Base-by-base conservation (phyloP, 2,113 vertebrate genomes). In the Proteles cristata region DNA sequence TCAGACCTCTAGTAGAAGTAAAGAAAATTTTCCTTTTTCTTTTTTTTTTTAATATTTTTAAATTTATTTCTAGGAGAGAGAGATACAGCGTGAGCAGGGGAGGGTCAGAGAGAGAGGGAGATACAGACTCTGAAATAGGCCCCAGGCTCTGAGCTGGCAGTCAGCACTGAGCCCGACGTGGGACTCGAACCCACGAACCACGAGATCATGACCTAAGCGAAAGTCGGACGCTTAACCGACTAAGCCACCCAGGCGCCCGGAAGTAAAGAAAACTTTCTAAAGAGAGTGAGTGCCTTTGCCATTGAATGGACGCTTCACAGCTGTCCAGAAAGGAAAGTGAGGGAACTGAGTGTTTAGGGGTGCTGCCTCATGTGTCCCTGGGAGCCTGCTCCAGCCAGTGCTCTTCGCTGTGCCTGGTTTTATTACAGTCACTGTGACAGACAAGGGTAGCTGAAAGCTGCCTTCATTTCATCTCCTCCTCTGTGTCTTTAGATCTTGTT, bases 391-490 rank as follows among this genome's bases (percentile, higher is more conserved):
- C 50, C 58, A 31, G 8, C 53, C 81, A 77, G 50, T 17, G 17
- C 11, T 77, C 65, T 28, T 66, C 11, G 65, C 88, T 63, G 19
- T 26, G 33, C 25, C 43, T 11, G 68, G 53, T 77, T 94, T 76
- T 76, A 21, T 93, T 79, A 31, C 6, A n/a, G 39, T 80, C 65
- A 8, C 33, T 63, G 39, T 39, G 39, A 10, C 26, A 65, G 88
- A 58, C 26, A 80, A 63, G 48, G 39, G 1, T 26, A 66, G 58
- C 74, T 90, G 83, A 97, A 93, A 79, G 85, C 95, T 65, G 69
- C 48, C 69, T 86, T 95, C 95, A 97, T 35, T 31, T 80, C 77
- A n/a, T 93, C 71, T 97, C 50, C 61, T 31, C 85, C 77, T 66
- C 55, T 89, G 73, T 96, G 23, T 58, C 95, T 88, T 69, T 90